Conservation (phyloP, 2,797 vertebrate genomes). For the Graptemys geographica region DNA sequence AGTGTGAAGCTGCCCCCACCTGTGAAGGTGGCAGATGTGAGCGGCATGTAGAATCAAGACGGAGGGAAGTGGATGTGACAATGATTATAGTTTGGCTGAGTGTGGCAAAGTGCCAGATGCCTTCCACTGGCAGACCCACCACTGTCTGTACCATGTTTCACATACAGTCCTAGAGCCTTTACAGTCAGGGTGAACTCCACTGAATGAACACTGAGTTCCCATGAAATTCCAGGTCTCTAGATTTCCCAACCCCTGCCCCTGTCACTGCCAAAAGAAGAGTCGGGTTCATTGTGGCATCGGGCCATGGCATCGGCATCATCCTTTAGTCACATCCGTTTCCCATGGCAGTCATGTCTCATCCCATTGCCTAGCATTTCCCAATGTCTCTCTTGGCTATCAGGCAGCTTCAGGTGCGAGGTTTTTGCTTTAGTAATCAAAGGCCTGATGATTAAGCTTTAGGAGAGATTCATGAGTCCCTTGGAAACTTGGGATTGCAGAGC, state of each 20-base stretch:
- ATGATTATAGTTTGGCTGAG: background rate
- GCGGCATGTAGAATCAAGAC: background rate
- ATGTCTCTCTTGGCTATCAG: constrained; percentile 9
- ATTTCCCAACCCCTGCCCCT: background rate
- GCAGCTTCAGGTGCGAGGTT: constrained; percentile 15
- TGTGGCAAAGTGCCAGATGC: background rate
- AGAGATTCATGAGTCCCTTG: background rate
- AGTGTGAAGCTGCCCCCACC: background rate
- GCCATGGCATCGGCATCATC: background rate
- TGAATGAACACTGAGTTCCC: background rate
- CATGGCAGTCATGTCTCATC: constrained; percentile 36
- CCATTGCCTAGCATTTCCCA: constrained; percentile 62
- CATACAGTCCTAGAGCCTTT: background rate
- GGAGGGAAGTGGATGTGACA: background rate
- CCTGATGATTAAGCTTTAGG: background rate
- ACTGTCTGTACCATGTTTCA: background rate
- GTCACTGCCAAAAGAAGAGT: background rate
- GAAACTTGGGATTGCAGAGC: background rate
- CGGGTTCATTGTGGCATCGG: background rate
- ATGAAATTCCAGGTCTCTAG: background rate
- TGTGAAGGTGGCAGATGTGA: background rate
- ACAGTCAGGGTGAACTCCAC: background rate
- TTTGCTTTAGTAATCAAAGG: background rate
- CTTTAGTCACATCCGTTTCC: constrained; percentile 68
- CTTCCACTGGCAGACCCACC: background rate